Percentiles rank a stretch among this genome's conserved stretches.
phyloP scores from a whole-genome alignment of 2,888 invertebrate genomes.

The Pseudococcus jackbeardsleyi region DNA sequence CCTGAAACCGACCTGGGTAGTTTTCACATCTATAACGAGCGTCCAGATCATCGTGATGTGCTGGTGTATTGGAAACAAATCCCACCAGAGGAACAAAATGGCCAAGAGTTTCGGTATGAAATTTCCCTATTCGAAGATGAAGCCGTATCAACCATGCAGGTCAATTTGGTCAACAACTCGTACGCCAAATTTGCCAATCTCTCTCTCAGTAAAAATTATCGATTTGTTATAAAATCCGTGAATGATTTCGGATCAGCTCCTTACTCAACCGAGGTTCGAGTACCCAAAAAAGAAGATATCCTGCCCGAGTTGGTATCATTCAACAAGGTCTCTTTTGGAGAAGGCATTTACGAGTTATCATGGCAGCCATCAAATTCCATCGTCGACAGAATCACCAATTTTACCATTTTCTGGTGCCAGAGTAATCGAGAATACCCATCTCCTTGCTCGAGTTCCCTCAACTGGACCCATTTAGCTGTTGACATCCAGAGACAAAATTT shows the following conservation, averaged over 20 bases:
- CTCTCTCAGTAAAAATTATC: constrained; percentile 70
- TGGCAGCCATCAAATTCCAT: constrained; percentile 74
- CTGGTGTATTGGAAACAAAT: constrained; percentile 86
- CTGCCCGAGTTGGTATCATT: constrained; percentile 74
- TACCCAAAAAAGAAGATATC: constrained; percentile 74
- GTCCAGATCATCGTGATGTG: constrained; percentile 73
- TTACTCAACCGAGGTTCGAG: constrained; percentile 74
- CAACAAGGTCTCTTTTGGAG: constrained; percentile 80
- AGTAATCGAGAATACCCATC: constrained; percentile 74
- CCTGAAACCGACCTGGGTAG: constrained; percentile 81
- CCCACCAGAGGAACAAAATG: constrained; percentile 78
- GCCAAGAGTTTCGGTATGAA: constrained; percentile 79
- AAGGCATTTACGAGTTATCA: constrained; percentile 80
- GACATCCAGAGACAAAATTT: constrained; percentile 74
- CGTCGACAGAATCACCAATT: constrained; percentile 71
- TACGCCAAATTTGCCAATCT: constrained; percentile 76
- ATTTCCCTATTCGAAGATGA: background rate
- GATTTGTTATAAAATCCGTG: constrained; percentile 76
- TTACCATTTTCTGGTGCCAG: constrained; percentile 86
- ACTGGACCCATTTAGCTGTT: constrained; percentile 74
- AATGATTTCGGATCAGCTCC: constrained; percentile 76
- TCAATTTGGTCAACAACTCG: background rate
- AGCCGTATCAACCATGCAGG: background rate
- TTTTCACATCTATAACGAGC: constrained; percentile 75
- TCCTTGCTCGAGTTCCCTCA: constrained; percentile 71